Base-by-base conservation (phyloP, 2,113 vertebrate genomes). In the Pteropus alecto region DNA sequence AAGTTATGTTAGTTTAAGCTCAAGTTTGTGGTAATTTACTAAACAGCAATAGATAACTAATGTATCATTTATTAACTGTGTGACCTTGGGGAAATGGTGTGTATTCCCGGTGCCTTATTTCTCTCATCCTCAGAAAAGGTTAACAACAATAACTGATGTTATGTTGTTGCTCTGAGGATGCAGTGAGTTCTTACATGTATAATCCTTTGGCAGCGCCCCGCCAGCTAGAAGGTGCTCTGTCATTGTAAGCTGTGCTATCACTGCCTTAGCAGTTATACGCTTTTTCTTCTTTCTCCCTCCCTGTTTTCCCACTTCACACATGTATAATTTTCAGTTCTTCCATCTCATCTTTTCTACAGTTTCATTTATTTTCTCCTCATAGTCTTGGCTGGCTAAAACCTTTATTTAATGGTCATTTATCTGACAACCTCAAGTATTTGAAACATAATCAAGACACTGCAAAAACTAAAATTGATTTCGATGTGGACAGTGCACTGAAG, bases 151-250 rank as follows among this genome's bases (percentile, higher is more conserved):
- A 19, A 35, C 73, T 73, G 13, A 0, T 18, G 41, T 33, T 3
- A 26, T 61, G 6, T 3, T 33, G 74, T 21, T 67, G 74, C 51
- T 51, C 28, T 11, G 48, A n/a, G 14, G n/a, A 41, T 11, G 7
- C 9, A 41, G 15, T 41, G 43, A n/a, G 21, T n/a, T 30, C 56
- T 61, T 8, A 28, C n/a, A 6, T 0, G 3, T 6, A 0, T 35
- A 15, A 61, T 26, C n/a, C 41, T 46, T 10, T 48, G 26, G 28
- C 43, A 26, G 22, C 4, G 7, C 19, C 54, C 21, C 26, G 65
- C 54, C 43, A 19, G 41, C 54, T 19, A 15, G 28, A 24, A 63
- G 3, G 30, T 46, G 12, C 58, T 18, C 13, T 8, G 79, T 73
- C 28, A n/a, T 2, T 56, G 6, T 58, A 35, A 35, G 21, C 60